Evolutionary conservation across 2,113 vertebrate species (phyloP).

Genomic region (Hyperopisus bebe): DNA sequence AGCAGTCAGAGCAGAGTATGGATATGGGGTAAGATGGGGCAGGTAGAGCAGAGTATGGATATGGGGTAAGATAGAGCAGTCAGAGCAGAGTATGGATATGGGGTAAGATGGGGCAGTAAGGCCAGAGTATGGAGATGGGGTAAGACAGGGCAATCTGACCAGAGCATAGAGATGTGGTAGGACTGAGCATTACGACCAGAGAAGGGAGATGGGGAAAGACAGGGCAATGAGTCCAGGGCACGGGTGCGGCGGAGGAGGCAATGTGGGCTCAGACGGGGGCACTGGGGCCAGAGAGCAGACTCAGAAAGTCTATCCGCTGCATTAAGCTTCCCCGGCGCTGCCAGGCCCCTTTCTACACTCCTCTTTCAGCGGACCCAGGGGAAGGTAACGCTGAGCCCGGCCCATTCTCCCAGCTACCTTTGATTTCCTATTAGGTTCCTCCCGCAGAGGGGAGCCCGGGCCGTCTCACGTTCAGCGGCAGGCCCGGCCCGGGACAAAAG

Average conservation of each 20-base stretch:
- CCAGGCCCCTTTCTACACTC: slow-evolving; percentile 83
- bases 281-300: slow-evolving; percentile 58
- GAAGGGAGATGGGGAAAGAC: slow-evolving; percentile 9
- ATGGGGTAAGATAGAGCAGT: background rate
- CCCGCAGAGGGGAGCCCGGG: slow-evolving; percentile 74
- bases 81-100: background rate
- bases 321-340: slow-evolving; percentile 85
- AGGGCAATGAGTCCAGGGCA: slow-evolving; percentile 28
- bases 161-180: background rate
- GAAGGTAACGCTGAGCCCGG: slow-evolving; percentile 91
- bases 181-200: background rate
- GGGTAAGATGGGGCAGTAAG: background rate
- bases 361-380: slow-evolving; percentile 98
- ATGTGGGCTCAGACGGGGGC: slow-evolving; percentile 48
- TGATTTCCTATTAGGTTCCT: slow-evolving; percentile 99
- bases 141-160: background rate
- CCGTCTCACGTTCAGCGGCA: slow-evolving; percentile 78
- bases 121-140: background rate
- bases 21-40: background rate
- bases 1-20: background rate
- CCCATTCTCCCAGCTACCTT: slow-evolving; percentile 93
- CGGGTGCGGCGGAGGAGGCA: slow-evolving; percentile 46
- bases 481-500: slow-evolving; percentile 68
- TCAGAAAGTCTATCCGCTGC: slow-evolving; percentile 95
- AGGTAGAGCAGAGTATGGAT: background rate